Evolutionary conservation across 2,888 invertebrate species (phyloP), one percentile per base, ranked within the genome.

Genomic region (Drosophila ochracea): DNA sequence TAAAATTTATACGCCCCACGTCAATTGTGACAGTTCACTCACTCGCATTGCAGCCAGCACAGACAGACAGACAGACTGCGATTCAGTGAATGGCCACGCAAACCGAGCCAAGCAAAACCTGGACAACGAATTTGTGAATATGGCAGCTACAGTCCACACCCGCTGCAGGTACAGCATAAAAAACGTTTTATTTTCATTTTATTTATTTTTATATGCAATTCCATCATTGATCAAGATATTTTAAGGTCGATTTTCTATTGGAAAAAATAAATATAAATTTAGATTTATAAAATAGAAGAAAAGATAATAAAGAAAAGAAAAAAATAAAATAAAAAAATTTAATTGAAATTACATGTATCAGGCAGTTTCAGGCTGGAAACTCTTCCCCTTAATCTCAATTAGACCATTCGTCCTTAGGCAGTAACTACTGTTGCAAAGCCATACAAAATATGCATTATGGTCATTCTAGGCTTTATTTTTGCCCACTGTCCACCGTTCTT

Each of bases 1-100:
- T 88, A 88, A 90, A 85, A 90, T 91, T 89, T 90, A 90, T 91
- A 91, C 88, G 91, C 90, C 89, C 83, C 89, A 91, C 89, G 89
- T 90, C 89, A 90, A 82, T 89, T 91, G 88, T 89, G 90, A 91
- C 91, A 91, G 91, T 90, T 91, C 84, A 86, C 84, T 91, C 89
- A 84, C 80, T 84, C 84, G 77, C 76, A 28, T 28, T 28, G 28
- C 28, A 28, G 28, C 28, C 28, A 73, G 78, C 41, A 21, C 21
- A 13, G 67, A n/a, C 62, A 10, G 58, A 39, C 59, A 11, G 71
- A 21, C 21, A 25, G 54, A 37, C 35, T 35, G 43, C 82, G 78
- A 76, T 82, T 78, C 82, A 73, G 71, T 76, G 76, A 78, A 82
- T 84, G 78, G 73, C 82, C 87, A 82, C 72, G 60, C 61, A 35